A percentile compares a stretch with the other conserved stretches of the same genome.
Conservation (phyloP, 2,888 invertebrate species). For the Criorhina ranunculi region DNA sequence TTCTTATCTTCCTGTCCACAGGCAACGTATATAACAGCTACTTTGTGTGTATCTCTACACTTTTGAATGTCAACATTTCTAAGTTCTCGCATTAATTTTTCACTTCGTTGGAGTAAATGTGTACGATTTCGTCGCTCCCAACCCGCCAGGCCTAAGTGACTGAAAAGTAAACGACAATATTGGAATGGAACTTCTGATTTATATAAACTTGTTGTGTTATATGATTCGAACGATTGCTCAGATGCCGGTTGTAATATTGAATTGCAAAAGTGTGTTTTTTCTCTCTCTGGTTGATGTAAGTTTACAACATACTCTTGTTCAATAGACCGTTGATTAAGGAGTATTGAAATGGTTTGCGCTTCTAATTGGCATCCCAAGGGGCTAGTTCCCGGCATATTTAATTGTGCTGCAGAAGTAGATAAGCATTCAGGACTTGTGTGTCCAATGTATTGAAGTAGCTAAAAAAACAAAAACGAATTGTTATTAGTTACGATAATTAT, state of each 20-base stretch:
- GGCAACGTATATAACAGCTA: slow-evolving; percentile 99
- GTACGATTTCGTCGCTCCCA: slow-evolving; percentile 94
- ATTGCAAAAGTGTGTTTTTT: slow-evolving; percentile 64
- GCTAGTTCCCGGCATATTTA: slow-evolving; percentile 92
- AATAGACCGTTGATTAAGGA: slow-evolving; percentile 93
- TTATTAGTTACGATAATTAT: too few relatives aligned
- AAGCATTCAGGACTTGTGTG: slow-evolving; percentile 96
- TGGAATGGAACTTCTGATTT: slow-evolving; percentile 89
- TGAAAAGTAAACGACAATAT: slow-evolving; percentile 94
- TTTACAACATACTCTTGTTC: slow-evolving; percentile 90
- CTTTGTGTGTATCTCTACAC: slow-evolving; percentile 97
- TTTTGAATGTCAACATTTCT: slow-evolving; percentile 96
- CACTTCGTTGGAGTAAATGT: slow-evolving; percentile 94
- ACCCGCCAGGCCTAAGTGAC: slow-evolving; percentile 95
- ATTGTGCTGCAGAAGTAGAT: slow-evolving; percentile 87
- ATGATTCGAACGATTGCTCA: slow-evolving; percentile 85
- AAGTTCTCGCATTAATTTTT: slow-evolving; percentile 94
- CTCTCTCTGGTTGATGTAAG: slow-evolving; percentile 78
- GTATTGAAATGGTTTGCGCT: slow-evolving; percentile 93
- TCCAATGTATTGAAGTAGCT: slow-evolving; percentile 95
- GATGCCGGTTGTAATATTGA: slow-evolving; percentile 73
- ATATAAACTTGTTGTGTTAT: slow-evolving; percentile 84
- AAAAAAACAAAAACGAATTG: too few relatives aligned
- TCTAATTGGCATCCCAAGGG: slow-evolving; percentile 91
- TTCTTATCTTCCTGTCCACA: slow-evolving; percentile 98